Evolutionary conservation across 2,888 invertebrate genomes (phyloP), one percentile per base, ranked within the genome.

Genomic region (Drosophila lutescens): DNA sequence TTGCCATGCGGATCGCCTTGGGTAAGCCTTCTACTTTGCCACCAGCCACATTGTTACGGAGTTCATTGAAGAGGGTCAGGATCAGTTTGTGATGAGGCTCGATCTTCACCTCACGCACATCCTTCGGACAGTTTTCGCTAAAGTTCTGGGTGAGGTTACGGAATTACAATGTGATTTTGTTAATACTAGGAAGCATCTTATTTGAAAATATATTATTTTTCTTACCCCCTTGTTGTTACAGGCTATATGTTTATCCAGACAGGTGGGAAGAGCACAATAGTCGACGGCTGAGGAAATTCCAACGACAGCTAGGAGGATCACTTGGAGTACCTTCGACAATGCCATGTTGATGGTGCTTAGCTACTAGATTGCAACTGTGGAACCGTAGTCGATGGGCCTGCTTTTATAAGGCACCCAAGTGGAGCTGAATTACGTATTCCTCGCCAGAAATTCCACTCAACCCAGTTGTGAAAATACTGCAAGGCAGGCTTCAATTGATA

Each of bases 1-100:
- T 81, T 10, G 86, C 86, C 88, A 86, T 87, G 6, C 83, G 88
- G 4, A 70, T 15, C 1, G 86, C 86, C 26, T 76, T 83, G 9
- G 83, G 86, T 1, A 81, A 50, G 4, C 54, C 47, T 7, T 80
- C 69, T 7, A 75, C 36, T 1, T 1, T 8, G 4, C 83, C 83
- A 0, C 84, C 78, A 13, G 83, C 83, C 1, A 86, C 68, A 6
- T 78, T 83, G 62, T 83, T 83, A 1, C 83, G 79, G 5, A 86
- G 38, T 6, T 76, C 76, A 53, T 83, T 83, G 59, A 86, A 84
- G 8, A 84, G 56, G 6, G 63, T 60, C 0, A 86, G 68, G 23
- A 86, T 83, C 26, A 79, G n/a, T 10, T 86, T 81, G 9, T 76
- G 66, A 6, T 83, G 74, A 6, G 55, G 4, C 2, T 59, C 70